Evolutionary conservation across 2,888 invertebrate genomes (phyloP).

Genomic region (Acronicta alni): DNA sequence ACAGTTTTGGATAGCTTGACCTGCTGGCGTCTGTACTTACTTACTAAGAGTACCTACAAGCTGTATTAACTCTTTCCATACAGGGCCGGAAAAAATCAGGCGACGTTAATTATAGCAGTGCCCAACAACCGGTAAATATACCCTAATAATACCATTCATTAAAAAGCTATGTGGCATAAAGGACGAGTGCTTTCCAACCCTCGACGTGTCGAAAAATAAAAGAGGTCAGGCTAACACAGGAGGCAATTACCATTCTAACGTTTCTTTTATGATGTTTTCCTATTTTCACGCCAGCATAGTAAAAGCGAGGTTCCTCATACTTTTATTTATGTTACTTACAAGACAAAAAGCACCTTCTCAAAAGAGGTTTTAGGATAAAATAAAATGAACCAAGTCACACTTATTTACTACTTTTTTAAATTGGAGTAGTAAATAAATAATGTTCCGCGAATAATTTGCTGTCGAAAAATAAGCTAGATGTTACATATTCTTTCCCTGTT

Average conservation of each 20-base stretch:
- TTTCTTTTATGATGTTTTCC: constrained; percentile 31
- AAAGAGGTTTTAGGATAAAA: not conserved
- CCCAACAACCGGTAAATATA: constrained; percentile 53
- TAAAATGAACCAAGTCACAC: not conserved
- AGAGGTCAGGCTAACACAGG: constrained; percentile 45
- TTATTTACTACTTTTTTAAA: not conserved
- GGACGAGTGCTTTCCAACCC: constrained; percentile 45
- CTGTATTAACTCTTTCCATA: not conserved
- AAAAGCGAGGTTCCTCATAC: constrained; percentile 2
- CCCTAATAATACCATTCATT: constrained; percentile 57
- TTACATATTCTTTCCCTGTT: too few species aligned
- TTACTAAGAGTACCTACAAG: too few species aligned
- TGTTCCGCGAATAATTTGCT: too few species aligned
- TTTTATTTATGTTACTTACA: constrained; percentile 6
- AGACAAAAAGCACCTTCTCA: constrained; percentile 2
- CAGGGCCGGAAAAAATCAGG: constrained; percentile 30
- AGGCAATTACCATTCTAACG: constrained; percentile 47
- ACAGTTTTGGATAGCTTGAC: too few species aligned
- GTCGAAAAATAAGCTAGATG: too few species aligned
- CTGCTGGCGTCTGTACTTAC: too few species aligned
- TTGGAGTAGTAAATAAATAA: too few species aligned
- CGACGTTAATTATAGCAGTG: constrained; percentile 46
- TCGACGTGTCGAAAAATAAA: constrained; percentile 52
- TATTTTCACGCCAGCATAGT: constrained; percentile 27
- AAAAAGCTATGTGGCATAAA: constrained; percentile 56